phyloP scores from a whole-genome alignment of 1,140 invertebrate species.

The Hesperophylax magnus region DNA sequence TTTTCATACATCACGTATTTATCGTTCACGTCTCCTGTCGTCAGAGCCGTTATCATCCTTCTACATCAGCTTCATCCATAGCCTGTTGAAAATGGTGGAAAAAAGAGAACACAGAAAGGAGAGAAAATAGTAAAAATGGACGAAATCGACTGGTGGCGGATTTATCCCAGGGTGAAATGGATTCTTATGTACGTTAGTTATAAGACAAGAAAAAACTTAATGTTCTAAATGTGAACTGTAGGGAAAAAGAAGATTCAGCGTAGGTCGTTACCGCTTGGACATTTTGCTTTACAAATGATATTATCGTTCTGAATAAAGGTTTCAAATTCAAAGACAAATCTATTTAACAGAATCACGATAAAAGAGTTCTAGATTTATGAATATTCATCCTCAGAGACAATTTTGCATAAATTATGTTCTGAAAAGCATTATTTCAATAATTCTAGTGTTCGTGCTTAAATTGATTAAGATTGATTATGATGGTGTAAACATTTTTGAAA shows the following conservation, averaged over 20 bases:
- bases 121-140: conserved; percentile 10
- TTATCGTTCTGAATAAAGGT: neutral
- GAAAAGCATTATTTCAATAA: no score
- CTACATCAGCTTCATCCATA: neutral
- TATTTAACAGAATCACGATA: no score
- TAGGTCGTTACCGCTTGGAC: conserved; percentile 1
- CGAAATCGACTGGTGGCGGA: conserved; percentile 45
- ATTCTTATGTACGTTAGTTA: conserved; percentile 42
- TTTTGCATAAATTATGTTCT: no score
- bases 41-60: conserved; percentile 11
- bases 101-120: neutral
- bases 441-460: no score
- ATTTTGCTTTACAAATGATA: conserved; percentile 3
- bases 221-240: conserved; percentile 28
- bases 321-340: neutral
- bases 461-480: no score
- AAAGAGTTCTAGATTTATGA: no score
- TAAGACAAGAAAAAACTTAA: conserved; percentile 43
- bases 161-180: conserved; percentile 46
- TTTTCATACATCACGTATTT: conserved; percentile 29
- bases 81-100: no score
- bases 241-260: neutral
- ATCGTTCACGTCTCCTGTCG: neutral
- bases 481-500: no score
- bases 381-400: no score